These are phyloP conservation scores for Pammene aurita DNA, from an alignment of 2,888 invertebrate species.

Conservation along the genomic window DNA sequence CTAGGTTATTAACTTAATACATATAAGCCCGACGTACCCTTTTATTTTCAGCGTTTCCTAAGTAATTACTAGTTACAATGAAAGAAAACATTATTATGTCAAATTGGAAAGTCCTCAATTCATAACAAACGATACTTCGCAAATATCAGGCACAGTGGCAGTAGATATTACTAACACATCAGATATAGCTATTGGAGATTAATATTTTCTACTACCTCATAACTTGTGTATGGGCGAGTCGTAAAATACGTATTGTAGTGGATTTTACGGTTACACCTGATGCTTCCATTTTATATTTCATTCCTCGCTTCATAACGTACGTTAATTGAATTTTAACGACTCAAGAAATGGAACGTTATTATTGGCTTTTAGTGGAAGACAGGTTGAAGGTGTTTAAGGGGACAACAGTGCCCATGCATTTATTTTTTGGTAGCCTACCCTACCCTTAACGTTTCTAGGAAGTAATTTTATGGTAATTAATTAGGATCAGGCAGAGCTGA, in stretches of 20 bases:
- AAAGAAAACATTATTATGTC: no score
- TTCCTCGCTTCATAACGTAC: slow-evolving; percentile 66
- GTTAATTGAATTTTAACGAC: slow-evolving; percentile 77
- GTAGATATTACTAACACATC: slow-evolving; percentile 48
- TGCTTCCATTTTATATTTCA: slow-evolving; percentile 74
- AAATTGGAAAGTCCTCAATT: no score
- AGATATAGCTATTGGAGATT: slow-evolving; percentile 51
- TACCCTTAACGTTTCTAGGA: no score
- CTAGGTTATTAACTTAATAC: no score
- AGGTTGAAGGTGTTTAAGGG: slow-evolving; percentile 23
- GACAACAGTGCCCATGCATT: neutral
- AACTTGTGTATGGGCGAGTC: slow-evolving; percentile 57
- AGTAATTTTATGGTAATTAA: no score
- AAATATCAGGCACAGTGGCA: no score
- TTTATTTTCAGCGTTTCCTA: no score
- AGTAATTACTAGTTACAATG: no score
- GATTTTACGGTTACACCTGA: slow-evolving; percentile 64
- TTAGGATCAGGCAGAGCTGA: no score
- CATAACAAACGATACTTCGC: no score
- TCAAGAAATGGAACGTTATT: slow-evolving; percentile 63
- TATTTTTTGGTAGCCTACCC: no score
- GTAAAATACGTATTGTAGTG: slow-evolving; percentile 69
- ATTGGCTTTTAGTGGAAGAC: slow-evolving; percentile 59
- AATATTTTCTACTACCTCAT: slow-evolving; percentile 47
- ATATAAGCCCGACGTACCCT: no score